These are phyloP conservation scores for Arrhamphus sclerolepis DNA, from an alignment of 2,797 vertebrate genomes.

Conservation along the genomic window DNA sequence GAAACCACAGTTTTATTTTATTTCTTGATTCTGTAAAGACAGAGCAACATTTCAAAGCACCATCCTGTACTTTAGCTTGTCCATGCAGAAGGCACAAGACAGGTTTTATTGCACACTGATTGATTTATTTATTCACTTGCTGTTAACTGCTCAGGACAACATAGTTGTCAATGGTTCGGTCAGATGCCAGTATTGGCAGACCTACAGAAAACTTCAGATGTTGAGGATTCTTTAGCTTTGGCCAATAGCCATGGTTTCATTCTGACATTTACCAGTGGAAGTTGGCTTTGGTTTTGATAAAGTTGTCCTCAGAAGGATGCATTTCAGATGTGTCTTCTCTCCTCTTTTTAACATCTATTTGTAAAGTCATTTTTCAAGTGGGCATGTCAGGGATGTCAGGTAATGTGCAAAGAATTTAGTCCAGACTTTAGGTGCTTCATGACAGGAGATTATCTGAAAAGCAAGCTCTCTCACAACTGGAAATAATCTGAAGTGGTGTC, in stretches of 20 bases:
- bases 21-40: neutral
- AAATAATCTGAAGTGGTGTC: too few species aligned
- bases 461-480: too few species aligned
- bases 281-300: neutral
- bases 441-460: too few species aligned
- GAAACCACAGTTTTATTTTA: neutral
- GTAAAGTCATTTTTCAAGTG: too few species aligned
- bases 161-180: too few species aligned
- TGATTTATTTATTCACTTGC: neutral
- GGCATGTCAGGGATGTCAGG: too few species aligned
- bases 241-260: neutral
- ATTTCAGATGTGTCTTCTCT: too few species aligned
- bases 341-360: too few species aligned
- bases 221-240: neutral
- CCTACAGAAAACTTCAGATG: neutral
- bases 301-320: too few species aligned
- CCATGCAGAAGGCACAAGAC: neutral
- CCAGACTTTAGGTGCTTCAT: too few species aligned
- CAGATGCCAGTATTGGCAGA: neutral
- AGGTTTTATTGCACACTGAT: neutral
- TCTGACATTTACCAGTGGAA: neutral
- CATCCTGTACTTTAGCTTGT: neutral
- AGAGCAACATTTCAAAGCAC: neutral
- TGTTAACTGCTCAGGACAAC: too few species aligned
- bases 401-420: too few species aligned